Percentiles rank a stretch among this genome's conserved stretches.
These are phyloP conservation scores for Marcusenius ussheri DNA, from an alignment of 2,113 vertebrate species.

Conservation along the genomic window DNA sequence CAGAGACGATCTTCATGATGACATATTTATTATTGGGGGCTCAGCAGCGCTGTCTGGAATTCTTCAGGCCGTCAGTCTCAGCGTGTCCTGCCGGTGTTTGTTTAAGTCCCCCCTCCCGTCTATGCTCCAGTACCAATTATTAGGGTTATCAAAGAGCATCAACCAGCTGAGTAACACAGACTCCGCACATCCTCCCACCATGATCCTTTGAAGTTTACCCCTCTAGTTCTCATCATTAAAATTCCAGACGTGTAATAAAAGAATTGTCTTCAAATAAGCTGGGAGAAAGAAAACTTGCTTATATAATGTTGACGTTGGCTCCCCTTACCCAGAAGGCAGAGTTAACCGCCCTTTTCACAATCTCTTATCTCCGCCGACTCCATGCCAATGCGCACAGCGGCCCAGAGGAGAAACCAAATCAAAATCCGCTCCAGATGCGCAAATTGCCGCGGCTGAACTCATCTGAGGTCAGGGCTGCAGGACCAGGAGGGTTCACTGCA, in stretches of 20 bases:
- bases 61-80: constrained; percentile 81
- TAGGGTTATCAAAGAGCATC: constrained; percentile 94
- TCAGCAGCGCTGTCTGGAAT: constrained; percentile 76
- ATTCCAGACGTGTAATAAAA: constrained; percentile 59
- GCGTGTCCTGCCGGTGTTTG: constrained; percentile 79
- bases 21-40: constrained; percentile 93
- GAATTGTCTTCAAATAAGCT: constrained; percentile 27
- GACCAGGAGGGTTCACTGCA: neutral
- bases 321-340: constrained; percentile 53
- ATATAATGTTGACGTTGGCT: constrained; percentile 44
- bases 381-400: constrained; percentile 48
- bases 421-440: constrained; percentile 65
- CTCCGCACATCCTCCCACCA: neutral
- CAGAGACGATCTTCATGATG: constrained; percentile 73
- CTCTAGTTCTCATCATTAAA: constrained; percentile 66
- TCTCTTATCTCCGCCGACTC: constrained; percentile 50
- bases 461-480: neutral
- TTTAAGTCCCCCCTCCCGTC: constrained; percentile 70
- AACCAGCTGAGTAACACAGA: constrained; percentile 50
- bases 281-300: neutral
- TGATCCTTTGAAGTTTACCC: constrained; percentile 45
- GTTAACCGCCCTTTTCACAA: constrained; percentile 38
- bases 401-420: constrained; percentile 55
- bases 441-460: neutral
- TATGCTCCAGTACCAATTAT: constrained; percentile 74